Conservation (phyloP, 2,888 invertebrate genomes). For the Cosmia pyralina region DNA sequence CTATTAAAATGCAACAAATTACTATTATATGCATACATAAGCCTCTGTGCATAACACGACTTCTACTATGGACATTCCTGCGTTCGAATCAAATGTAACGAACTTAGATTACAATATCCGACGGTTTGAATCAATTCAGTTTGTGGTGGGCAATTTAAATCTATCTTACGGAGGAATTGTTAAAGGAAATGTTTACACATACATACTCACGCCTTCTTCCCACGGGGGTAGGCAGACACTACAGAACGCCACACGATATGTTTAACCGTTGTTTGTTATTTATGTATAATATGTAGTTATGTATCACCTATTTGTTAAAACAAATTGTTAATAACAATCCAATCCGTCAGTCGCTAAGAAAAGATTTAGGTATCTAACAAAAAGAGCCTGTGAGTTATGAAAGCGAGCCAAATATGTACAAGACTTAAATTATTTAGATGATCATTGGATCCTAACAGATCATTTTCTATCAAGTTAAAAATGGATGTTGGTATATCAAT, state of each 20-base stretch:
- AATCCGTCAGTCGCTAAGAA: no score
- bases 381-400: no score
- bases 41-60: not conserved
- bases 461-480: no score
- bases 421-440: no score
- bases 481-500: no score
- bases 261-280: not conserved
- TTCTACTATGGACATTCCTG: not conserved
- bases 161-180: conserved; percentile 8
- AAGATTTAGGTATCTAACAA: no score
- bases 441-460: no score
- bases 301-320: not conserved
- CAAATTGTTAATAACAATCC: no score
- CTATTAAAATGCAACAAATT: not conserved
- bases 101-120: conserved; percentile 36
- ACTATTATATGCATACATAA: not conserved
- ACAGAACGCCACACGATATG: no score
- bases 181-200: not conserved
- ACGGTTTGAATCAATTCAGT: conserved; percentile 21
- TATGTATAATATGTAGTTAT: not conserved
- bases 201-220: no score
- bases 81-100: conserved; percentile 25
- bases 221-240: no score
- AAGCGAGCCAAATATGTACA: no score
- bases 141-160: conserved; percentile 15